Evolutionary conservation across 2,888 invertebrate genomes (phyloP), one percentile per base, ranked within the genome.

Genomic region (Plutella xylostella): DNA sequence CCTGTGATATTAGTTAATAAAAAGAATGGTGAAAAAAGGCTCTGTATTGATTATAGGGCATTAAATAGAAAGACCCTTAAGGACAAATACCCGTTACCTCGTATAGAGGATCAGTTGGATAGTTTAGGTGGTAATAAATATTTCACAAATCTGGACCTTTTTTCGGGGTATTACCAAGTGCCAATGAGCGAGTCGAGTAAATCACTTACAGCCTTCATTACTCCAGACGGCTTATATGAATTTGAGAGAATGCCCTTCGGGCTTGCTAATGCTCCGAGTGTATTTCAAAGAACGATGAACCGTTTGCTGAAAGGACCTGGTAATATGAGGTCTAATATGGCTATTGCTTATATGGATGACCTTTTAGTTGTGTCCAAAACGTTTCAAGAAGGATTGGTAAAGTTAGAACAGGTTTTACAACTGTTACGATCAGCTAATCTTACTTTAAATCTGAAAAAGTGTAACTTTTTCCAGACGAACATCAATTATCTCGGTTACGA

Each of bases 21-120:
- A 18, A 43, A 43, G 4, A 35, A 14, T 12, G 35, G 35, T 17
- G 33, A 42, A 2, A 4, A 14, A 7, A 31, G 33, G 15, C 42
- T 33, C 17, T 41, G 41, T 28, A 19, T 41, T 4, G 41, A 41
- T 18, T 41, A 15, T 14, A 43, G 47, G 41, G 47, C 43, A 45
- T 44, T 42, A 40, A 51, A 51, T 48, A 46, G 17, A 15, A 41
- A 28, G 15, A 41, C 41, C 5, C 18, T 41, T 9, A 42, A 42
- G 19, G 43, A 43, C n/a, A 34, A 25, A 25, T 43, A 17, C 18
- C 35, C 43, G 9, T 15, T 43, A 18, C 35, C 43, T 3, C 14
- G 33, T 4, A 42, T 42, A 18, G 42, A 42, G 17, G 34, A 42
- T 11, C 42, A 42, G 33, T 20, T 42, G 12, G 11, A 22, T 18